Evolutionary conservation across 2,113 vertebrate species (phyloP), one percentile per base, ranked within the genome.

Genomic region (Pardalotus punctatus): DNA sequence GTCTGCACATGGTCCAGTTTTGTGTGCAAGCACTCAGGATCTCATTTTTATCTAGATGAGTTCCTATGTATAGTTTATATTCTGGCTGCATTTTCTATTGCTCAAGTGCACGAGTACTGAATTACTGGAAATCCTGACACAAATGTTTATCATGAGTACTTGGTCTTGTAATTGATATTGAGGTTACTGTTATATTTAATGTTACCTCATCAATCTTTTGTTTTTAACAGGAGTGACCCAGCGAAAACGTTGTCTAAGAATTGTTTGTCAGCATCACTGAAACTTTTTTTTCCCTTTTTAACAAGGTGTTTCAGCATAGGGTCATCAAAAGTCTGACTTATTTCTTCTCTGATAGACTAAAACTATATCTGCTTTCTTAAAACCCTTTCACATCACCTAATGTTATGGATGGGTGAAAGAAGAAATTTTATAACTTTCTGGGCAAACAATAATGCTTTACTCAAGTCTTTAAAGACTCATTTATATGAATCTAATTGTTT

Each of bases 401-500:
- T 86, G 22, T 83, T 81, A 91, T 70, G 35, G 40, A 88, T 85
- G 28, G 36, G 33, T 77, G 25, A 62, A 92, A 78, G 31, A 56
- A 83, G 38, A 92, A 83, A 90, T 81, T 83, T 83, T 27, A 27
- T 81, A 77, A 71, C 64, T 66, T 95, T 88, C 56, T 71, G 28
- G 29, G 31, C 35, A 93, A 81, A 92, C n/a, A 88, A 77, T 72
- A 87, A 80, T 67, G 7, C 33, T 91, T 93, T 87, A 48, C 51
- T 77, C 42, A 80, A 51, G 47, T 48, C 51, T 90, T 77, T 67
- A 83, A 71, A 92, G 67, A 80, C 71, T 77, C 35, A 83, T 96
- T 95, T 92, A 48, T 93, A 84, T 42, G 13, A 90, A 67, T 78
- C 36, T 94, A 94, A 96, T 96, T 95, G 88, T 78, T 96, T 96